Conservation (phyloP, 1,140 invertebrate species). For the Lordiphosa collinella region DNA sequence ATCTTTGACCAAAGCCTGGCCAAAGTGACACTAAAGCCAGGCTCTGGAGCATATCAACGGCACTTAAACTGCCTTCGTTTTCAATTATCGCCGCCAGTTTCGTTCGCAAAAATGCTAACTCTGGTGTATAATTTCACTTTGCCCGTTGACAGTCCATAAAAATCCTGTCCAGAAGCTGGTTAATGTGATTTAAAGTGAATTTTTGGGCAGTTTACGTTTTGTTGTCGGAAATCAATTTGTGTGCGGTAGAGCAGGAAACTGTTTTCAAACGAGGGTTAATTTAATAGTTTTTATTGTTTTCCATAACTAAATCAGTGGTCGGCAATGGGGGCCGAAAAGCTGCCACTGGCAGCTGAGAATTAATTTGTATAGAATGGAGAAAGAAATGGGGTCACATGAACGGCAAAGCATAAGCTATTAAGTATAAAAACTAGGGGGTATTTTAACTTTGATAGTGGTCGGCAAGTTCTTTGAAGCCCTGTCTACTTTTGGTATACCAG, state of each 20-base stretch:
- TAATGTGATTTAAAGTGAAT: conserved; percentile 47
- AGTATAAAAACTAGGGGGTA: too few species aligned
- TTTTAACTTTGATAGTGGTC: too few species aligned
- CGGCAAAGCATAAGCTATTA: too few species aligned
- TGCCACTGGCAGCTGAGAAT: too few species aligned
- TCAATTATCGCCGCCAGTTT: conserved; percentile 30
- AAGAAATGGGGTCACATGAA: too few species aligned
- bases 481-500: too few species aligned
- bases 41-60: conserved; percentile 10
- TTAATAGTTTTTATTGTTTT: too few species aligned
- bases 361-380: too few species aligned
- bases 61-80: conserved; percentile 46
- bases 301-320: too few species aligned
- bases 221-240: neutral
- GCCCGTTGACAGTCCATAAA: conserved; percentile 37
- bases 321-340: too few species aligned
- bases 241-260: conserved; percentile 14
- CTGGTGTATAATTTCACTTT: conserved; percentile 21
- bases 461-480: too few species aligned
- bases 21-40: neutral
- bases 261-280: conserved; percentile 12
- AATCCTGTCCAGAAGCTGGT: conserved; percentile 37
- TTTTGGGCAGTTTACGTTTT: conserved; percentile 30
- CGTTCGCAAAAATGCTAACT: conserved; percentile 8
- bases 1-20: neutral